phyloP scores from a whole-genome alignment of 2,888 invertebrate species.

The Drosophila fungiperda region DNA sequence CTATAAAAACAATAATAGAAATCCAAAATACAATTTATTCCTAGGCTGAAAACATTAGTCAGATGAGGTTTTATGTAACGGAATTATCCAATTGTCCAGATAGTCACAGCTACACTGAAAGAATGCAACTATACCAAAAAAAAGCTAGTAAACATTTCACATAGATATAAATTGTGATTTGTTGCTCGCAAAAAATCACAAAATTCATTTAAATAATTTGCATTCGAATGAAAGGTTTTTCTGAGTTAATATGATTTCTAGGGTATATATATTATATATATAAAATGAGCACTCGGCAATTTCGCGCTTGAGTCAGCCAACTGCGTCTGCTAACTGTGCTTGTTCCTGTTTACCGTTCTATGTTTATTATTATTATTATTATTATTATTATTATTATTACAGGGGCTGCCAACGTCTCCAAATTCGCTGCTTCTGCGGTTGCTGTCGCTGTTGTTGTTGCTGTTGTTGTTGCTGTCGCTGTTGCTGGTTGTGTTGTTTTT shows the following conservation, averaged over 20 bases:
- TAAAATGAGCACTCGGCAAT: slow-evolving; percentile 32
- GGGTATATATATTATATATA: slow-evolving; percentile 19
- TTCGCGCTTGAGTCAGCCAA: slow-evolving; percentile 38
- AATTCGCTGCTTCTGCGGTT: not conserved
- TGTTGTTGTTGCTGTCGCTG: not conserved
- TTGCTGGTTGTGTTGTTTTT: not conserved
- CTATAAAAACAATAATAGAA: not conserved
- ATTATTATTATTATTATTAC: slow-evolving; percentile 11
- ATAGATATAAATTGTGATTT: not conserved
- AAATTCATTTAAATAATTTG: not conserved
- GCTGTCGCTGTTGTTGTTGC: not conserved
- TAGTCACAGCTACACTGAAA: not conserved
- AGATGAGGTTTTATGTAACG: not conserved
- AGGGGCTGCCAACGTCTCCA: slow-evolving; percentile 4
- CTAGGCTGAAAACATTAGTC: not conserved
- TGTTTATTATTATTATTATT: slow-evolving; percentile 65
- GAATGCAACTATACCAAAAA: not conserved
- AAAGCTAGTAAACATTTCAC: not conserved
- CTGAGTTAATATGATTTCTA: not conserved
- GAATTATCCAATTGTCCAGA: not conserved
- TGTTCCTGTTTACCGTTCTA: slow-evolving; percentile 51
- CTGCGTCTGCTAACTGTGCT: slow-evolving; percentile 41
- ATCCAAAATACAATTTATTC: not conserved
- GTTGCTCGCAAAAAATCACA: not conserved
- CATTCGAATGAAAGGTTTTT: not conserved